Evolutionary conservation across 1,140 invertebrate species (phyloP).

Genomic region (Parapsyche elsis): DNA sequence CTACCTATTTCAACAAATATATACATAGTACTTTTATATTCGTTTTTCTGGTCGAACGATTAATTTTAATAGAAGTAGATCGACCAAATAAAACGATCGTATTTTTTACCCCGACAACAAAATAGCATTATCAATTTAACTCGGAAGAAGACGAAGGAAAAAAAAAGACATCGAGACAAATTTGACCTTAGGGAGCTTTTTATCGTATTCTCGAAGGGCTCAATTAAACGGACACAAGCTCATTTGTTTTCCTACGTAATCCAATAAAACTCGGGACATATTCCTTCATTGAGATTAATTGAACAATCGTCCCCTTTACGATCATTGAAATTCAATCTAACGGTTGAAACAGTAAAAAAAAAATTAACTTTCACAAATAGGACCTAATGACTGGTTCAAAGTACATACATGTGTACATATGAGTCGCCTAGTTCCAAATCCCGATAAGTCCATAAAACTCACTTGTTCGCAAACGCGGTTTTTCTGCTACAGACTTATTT

Average conservation of each 20-base stretch:
- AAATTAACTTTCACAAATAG: too few relatives aligned
- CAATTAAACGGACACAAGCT: constrained; percentile 31
- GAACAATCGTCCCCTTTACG: constrained; percentile 1
- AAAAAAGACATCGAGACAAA: background rate
- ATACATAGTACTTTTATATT: too few relatives aligned
- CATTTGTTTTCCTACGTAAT: constrained; percentile 40
- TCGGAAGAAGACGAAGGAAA: background rate
- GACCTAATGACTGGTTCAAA: too few relatives aligned
- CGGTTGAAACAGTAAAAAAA: too few relatives aligned
- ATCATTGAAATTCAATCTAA: background rate
- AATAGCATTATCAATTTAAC: background rate
- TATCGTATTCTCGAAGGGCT: constrained; percentile 23
- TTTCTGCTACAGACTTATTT: too few relatives aligned
- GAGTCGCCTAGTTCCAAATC: too few relatives aligned
- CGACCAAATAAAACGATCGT: background rate
- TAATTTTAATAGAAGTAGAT: background rate
- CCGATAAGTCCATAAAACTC: too few relatives aligned
- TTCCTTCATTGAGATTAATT: constrained; percentile 38
- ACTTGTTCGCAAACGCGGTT: too few relatives aligned
- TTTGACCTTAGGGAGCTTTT: constrained; percentile 7
- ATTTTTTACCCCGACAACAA: background rate
- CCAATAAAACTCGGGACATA: constrained; percentile 39
- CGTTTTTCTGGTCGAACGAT: too few relatives aligned
- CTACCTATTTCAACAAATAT: too few relatives aligned
- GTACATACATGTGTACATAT: too few relatives aligned